Evolutionary conservation across 2,797 vertebrate species (phyloP), one percentile per base, ranked within the genome.

Genomic region (Sebastes oblongus): DNA sequence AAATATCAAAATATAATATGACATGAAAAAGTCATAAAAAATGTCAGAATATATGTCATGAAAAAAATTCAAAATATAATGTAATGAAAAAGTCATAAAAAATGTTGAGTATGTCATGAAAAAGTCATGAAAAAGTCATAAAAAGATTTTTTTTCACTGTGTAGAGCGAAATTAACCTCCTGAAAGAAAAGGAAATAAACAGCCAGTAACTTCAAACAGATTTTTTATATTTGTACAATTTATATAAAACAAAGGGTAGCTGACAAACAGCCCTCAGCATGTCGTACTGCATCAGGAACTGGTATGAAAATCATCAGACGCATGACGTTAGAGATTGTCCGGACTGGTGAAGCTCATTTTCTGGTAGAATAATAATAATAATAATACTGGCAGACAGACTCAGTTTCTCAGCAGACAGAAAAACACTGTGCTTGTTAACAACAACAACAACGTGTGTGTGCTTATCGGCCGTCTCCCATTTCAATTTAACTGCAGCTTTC

Each of bases 281-380:
- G 89, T 90, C 42, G 56, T 93, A 94, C 95, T 95, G 94, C 92
- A 94, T 92, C 91, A 95, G 92, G 90, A 94, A 92, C 90, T 86
- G 91, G 74, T 88, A 82, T 83, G 88, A 93, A 89, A 87, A 61
- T 89, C 90, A 76, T 88, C 89, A 88, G 85, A 88, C 88, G 83
- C 86, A 24, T 64, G 72, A 81, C 78, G 42, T 80, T 22, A 50
- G 72, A 64, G 94, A 95, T 95, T 93, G 94, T 96, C 94, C 87
- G 72, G 82, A 89, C 78, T 82, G 86, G 80, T 90, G 91, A 89
- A 86, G 90, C 85, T 92, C 84, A 56, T 80, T 39, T 71, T 85
- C 78, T 86, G 75, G 68, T 75, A 54, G 84, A 81, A 74, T 6
- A 62, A 34, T 34, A 34, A 11, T 32, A 62, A 62, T 8, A 61